Base-by-base conservation (phyloP, 2,888 invertebrate genomes). In the Heliconius cydno region DNA sequence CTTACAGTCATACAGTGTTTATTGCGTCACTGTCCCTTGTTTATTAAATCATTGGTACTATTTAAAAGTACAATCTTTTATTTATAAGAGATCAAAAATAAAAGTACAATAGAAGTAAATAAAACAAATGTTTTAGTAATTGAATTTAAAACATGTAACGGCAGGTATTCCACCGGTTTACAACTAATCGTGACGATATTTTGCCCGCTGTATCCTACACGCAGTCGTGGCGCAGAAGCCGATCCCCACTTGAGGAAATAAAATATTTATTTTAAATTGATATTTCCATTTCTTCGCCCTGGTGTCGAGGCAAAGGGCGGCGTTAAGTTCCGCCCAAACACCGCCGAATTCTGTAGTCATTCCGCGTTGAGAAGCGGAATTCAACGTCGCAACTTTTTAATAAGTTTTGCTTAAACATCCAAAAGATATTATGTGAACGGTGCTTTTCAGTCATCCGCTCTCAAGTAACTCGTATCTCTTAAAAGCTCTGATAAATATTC, bases 401-500 rank as follows among this genome's bases (percentile, higher is more conserved):
- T 52, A 22, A 52, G 19, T 22, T 52, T 52, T 3, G 19, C 7
- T 7, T 22, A 12, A 71, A 30, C 19, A 34, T 68, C 66, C 19
- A 30, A 28, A 65, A 41, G 71, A 66, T 57, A 52, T 68, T 22
- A 30, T 80, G 73, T 75, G 79, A 81, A 80, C 76, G 65, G 9
- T 19, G 4, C 70, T 73, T 66, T 63, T 52, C 68, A 66, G 74
- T 76, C 68, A 78, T 68, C 79, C 34, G 77, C 72, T 74, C 79
- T 82, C 82, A 80, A 82, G 81, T 81, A 79, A 75, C 75, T 79
- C 77, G 79, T 80, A 82, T 82, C 83, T 82, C 80, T 82, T 83
- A 81, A 82, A 82, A 70, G 81, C 83, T 79, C 79, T 76, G 81
- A 82, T 83, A 81, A 83, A 82, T 82, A 81, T 83, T 82, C 80